Percentiles rank a stretch among this genome's conserved stretches.
Evolutionary conservation across 2,888 invertebrate genomes (phyloP).

Genomic region (Oegoconia quadripuncta): DNA sequence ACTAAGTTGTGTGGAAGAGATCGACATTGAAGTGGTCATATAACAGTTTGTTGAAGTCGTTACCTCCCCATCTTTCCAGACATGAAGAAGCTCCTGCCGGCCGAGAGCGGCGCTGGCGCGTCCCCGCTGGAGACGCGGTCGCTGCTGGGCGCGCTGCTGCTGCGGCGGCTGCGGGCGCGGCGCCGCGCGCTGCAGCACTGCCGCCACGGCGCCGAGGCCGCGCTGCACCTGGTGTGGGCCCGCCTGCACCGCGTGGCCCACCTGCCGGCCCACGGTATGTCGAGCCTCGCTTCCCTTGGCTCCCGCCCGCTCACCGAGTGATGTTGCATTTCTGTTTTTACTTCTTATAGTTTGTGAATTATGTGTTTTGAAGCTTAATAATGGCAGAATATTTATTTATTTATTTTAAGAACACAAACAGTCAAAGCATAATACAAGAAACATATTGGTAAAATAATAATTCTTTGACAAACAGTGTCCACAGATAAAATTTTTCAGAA

Average conservation of each 20-base stretch:
- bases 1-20: background rate
- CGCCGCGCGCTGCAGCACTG: conserved; percentile 80
- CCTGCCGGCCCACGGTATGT: conserved; percentile 40
- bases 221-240: conserved; percentile 87
- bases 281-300: no score
- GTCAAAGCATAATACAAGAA: no score
- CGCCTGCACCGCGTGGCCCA: conserved; percentile 83
- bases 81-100: conserved; percentile 69
- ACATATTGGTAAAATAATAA: no score
- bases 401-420: no score
- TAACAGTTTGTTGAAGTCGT: background rate
- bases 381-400: no score
- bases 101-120: conserved; percentile 17
- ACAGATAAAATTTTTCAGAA: no score
- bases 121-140: conserved; percentile 44
- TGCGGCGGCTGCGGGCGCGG: conserved; percentile 32
- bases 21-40: background rate
- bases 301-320: no score
- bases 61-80: conserved; percentile 38
- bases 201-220: conserved; percentile 84
- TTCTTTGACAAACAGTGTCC: no score
- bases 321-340: no score
- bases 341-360: no score
- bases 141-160: conserved; percentile 28
- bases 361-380: no score